Percentiles rank a stretch among this genome's conserved stretches.
phyloP scores from a whole-genome alignment of 1,140 invertebrate genomes.

The Dinoponera quadriceps region DNA sequence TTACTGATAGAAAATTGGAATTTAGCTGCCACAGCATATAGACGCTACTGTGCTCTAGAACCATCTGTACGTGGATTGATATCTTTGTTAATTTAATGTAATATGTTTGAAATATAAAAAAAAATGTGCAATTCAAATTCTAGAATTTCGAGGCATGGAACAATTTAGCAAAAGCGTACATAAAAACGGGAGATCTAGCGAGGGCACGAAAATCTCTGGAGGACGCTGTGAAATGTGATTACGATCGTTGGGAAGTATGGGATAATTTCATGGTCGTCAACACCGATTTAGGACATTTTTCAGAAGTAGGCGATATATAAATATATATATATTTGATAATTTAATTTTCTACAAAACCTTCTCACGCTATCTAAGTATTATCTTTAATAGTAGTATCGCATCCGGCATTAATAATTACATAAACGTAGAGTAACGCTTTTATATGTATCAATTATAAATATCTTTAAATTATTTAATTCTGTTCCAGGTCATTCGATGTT shows the following conservation, averaged over 20 bases:
- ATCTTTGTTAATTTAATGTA: background rate
- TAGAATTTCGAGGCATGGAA: constrained; percentile 98
- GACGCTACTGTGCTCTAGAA: constrained; percentile 94
- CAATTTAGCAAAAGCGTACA: constrained; percentile 97
- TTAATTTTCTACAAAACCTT: constrained; percentile 20
- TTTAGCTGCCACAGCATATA: constrained; percentile 93
- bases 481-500: constrained; percentile 91
- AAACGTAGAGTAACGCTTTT: background rate
- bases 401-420: background rate
- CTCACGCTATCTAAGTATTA: constrained; percentile 6
- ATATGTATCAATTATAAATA: constrained; percentile 33
- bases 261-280: constrained; percentile 96
- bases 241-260: constrained; percentile 98
- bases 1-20: constrained; percentile 93
- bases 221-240: constrained; percentile 97
- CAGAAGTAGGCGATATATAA: constrained; percentile 85
- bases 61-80: constrained; percentile 87
- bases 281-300: constrained; percentile 91
- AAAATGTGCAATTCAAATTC: constrained; percentile 40
- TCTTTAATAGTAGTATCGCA: background rate
- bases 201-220: constrained; percentile 93
- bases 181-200: constrained; percentile 94
- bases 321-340: constrained; percentile 16
- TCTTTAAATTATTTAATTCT: constrained; percentile 43
- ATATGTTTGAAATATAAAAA: constrained; percentile 13